A percentile compares a stretch with the other conserved stretches of the same genome.
These are phyloP conservation scores for Druon quercuslanigerum DNA, from an alignment of 1,140 invertebrate species.

Conservation along the genomic window DNA sequence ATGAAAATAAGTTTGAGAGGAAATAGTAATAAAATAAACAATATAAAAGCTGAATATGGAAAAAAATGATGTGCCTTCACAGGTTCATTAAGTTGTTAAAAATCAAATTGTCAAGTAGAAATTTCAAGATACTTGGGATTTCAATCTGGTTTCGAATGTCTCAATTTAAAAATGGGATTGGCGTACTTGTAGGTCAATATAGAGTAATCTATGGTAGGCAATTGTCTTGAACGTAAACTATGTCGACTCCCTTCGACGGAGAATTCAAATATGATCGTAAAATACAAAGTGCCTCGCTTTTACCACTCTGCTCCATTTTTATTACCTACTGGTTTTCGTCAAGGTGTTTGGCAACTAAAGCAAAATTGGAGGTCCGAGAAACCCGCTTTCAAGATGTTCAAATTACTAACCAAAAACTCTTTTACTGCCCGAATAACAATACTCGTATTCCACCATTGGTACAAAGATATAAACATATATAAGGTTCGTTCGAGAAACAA, in stretches of 20 bases:
- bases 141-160: neutral
- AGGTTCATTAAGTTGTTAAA: neutral
- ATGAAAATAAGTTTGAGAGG: too few species aligned
- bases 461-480: neutral
- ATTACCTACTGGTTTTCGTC: conserved; percentile 15
- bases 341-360: conserved; percentile 36
- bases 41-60: too few species aligned
- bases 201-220: conserved; percentile 53
- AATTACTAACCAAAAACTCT: conserved; percentile 32
- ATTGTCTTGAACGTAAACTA: conserved; percentile 52
- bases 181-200: conserved; percentile 52
- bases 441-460: conserved; percentile 22
- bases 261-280: conserved; percentile 32
- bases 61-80: too few species aligned
- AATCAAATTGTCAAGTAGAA: neutral
- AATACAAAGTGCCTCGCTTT: conserved; percentile 31
- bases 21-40: too few species aligned
- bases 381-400: conserved; percentile 41
- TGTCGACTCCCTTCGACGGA: conserved; percentile 37
- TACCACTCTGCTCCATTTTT: conserved; percentile 34
- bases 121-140: neutral
- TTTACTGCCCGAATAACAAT: conserved; percentile 46
- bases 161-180: conserved; percentile 56
- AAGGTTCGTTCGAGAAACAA: neutral
- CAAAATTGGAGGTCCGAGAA: conserved; percentile 37